Evolutionary conservation across 1,140 invertebrate species (phyloP), one percentile per base, ranked within the genome.

Genomic region (Rhopalosiphum padi): DNA sequence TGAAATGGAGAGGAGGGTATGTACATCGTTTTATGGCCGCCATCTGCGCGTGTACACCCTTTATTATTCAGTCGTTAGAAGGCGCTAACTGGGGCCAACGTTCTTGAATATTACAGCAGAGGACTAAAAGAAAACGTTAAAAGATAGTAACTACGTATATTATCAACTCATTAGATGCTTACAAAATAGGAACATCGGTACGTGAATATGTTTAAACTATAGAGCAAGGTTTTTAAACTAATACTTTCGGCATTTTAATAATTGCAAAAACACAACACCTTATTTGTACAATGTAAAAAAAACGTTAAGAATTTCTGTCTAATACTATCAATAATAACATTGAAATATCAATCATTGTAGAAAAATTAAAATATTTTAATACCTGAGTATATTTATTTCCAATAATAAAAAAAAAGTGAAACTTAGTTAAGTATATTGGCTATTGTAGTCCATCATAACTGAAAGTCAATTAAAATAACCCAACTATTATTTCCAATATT

Each of bases 41-140:
- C 91, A 93, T 55, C 91, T 93, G 91, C 35, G 91, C 22, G 15
- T n/a, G 68, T 30, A 53, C 35, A 83, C 82, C 91, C 43, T 93
- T 86, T 93, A 93, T 92, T 92, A 83, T 93, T 55, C 51, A 53
- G 91, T 93, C 91, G 35, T 93, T 93, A 93, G 82, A 43, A 93
- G 91, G 43, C 48, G n/a, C 46, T 83, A 85, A 92, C 91, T 37
- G 35, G 15, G 48, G 9, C 91, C 82, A 51, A 86, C 85, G 23
- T 55, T 85, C 77, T 93, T 85, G 35, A 93, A 86, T 85, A 86
- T 55, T 51, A 55, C 43, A 91, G 30, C 23, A n/a, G 55, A 43
- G 3, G 15, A 68, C 55, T 60, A n/a, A 60, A 90, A 90, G 53
- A 90, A 90, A 90, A 90, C 37, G 37, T 89, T 41, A 89, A 89